Percentiles rank a stretch among this genome's conserved stretches.
Evolutionary conservation across 1,140 invertebrate species (phyloP).

Genomic region (Proales similis): DNA sequence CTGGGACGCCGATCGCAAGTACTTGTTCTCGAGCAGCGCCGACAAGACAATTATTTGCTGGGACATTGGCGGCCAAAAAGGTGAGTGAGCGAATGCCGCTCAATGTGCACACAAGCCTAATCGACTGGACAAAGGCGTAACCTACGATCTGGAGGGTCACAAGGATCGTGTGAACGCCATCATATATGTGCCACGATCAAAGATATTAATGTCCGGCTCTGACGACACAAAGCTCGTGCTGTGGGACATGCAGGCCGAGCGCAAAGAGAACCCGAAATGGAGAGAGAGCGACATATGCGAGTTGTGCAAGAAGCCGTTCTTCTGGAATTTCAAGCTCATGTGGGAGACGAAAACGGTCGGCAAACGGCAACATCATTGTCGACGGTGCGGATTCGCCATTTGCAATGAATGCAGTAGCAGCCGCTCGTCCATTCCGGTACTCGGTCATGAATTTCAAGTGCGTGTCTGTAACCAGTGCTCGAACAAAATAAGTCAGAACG

Average conservation of each 20-base stretch:
- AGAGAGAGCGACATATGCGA: slow-evolving; percentile 84
- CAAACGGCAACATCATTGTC: slow-evolving; percentile 65
- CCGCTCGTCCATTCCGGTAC: slow-evolving; percentile 76
- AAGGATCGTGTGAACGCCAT: slow-evolving; percentile 40
- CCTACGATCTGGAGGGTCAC: slow-evolving; percentile 93
- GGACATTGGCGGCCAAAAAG: slow-evolving; percentile 93
- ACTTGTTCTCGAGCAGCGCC: slow-evolving; percentile 88
- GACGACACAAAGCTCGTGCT: slow-evolving; percentile 86
- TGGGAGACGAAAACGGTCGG: slow-evolving; percentile 89
- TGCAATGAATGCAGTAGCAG: slow-evolving; percentile 76
- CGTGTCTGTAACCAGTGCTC: slow-evolving; percentile 85
- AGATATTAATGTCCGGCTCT: slow-evolving; percentile 79
- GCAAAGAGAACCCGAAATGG: slow-evolving; percentile 69
- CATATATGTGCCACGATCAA: slow-evolving; percentile 47
- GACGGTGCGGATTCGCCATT: slow-evolving; percentile 79
- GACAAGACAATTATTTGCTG: slow-evolving; percentile 91
- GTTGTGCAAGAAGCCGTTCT: slow-evolving; percentile 84
- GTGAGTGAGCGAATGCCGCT: no score
- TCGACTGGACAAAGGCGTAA: no score
- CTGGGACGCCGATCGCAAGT: slow-evolving; percentile 77
- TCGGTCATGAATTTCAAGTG: slow-evolving; percentile 97
- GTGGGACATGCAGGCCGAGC: slow-evolving; percentile 82
- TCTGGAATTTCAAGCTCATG: slow-evolving; percentile 97
- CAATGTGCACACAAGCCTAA: no score
- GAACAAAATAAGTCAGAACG: slow-evolving; percentile 10